Base-by-base conservation (phyloP, 2,113 vertebrate species). In the Vidua macroura region DNA sequence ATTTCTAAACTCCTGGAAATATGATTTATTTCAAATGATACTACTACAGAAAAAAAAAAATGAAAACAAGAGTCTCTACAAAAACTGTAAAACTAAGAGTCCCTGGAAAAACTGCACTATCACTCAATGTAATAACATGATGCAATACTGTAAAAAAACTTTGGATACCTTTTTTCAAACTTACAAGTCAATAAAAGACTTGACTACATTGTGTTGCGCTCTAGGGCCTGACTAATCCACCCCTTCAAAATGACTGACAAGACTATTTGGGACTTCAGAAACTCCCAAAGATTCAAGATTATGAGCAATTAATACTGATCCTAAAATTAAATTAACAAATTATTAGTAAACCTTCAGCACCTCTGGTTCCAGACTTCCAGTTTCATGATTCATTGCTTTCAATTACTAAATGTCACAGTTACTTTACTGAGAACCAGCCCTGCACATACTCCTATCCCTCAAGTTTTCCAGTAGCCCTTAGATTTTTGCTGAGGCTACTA, bases 351-450 rank as follows among this genome's bases (percentile, higher is more conserved):
- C 37, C 46, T 76, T 93, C 84, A 73, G 43, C 81, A 86, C 59
- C 51, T 93, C 74, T 85, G 74, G 69, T 93, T 93, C 69, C 90
- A 94, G 46, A 76, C 69, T 46, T 93, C 64, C 55, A 44, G 60
- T 76, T 92, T 92, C 37, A 73, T 35, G 64, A 96, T 78, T 96
- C 88, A 79, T 92, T 93, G 80, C 92, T 92, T 96, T 79, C 69
- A 92, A 93, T 94, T 94, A 90, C 73, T 72, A 81, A 83, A 81
- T 64, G 76, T 90, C 93, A 93, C 79, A 81, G 56, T 28, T 74
- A 75, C 75, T 94, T 86, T 86, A 86, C 4, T 75, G 56, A 83
- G 72, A 91, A 55, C 19, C 41, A 94, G 58, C 37, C 10, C 31
- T 55, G 64, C 15, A 59, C 9, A 33, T 39, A 63, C 3, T 66